Base-by-base conservation (phyloP, 2,113 vertebrate species). In the Pogona vitticeps region DNA sequence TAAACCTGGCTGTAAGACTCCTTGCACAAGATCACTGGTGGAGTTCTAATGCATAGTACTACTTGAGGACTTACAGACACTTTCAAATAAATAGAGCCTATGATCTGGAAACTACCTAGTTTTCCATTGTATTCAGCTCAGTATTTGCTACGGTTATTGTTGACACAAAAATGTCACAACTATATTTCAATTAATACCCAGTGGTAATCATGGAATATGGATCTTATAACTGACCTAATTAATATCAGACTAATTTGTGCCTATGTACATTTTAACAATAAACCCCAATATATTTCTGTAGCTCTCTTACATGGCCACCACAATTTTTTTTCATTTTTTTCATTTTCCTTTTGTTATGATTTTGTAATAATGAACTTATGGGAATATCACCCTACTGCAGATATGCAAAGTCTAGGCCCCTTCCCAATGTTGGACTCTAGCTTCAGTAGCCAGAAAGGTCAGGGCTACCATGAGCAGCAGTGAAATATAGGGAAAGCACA, bases 331-430 rank as follows among this genome's bases (percentile, higher is more conserved):
- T n/a, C n/a, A n/a, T n/a, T n/a, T n/a, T n/a, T n/a, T n/a, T n/a
- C n/a, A n/a, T n/a, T n/a, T 76, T 46, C 21, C 18, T 76, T 46
- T 17, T 84, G 26, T 46, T 84, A 42, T 65, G 33, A 88, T 36
- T 85, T 90, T 1, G 38, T 84, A 91, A 83, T 38, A 75, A 84
- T 70, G 84, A 88, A 95, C 82, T 82, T 90, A 71, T 85, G 90
- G 92, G 86, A 84, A 91, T 85, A 86, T 86, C 86, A 90, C 76
- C n/a, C 91, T 91, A 17, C 88, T 91, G 26, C 65, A 68, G 65
- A 10, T 6, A 2, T 68, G 28, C 10, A 31, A 26, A 68, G 31
- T 26, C 65, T 68, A 13, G 28, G 65, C 10, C 28, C n/a, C 9
- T 31, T 31, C 61, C 20, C 18, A 23, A 21, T 63, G 61, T 21